These are phyloP conservation scores for Acanthurus lineatus DNA, from an alignment of 2,797 vertebrate genomes.

Conservation along the genomic window DNA sequence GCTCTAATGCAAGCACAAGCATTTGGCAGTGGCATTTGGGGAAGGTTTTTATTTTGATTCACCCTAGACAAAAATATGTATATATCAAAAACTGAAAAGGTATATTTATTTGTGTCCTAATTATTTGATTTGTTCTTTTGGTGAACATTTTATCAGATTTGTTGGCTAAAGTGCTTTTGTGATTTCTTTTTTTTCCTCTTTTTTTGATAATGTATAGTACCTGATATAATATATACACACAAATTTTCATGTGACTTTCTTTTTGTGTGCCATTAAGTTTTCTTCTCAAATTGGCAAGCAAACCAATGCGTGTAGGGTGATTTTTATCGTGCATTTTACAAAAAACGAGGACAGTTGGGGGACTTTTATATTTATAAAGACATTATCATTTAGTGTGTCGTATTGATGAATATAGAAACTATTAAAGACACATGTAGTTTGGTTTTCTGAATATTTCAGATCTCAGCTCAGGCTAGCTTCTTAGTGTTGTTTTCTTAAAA, in stretches of 20 bases:
- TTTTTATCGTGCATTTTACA: conserved; percentile 99
- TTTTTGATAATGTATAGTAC: conserved; percentile 95
- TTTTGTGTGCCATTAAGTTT: conserved; percentile 90
- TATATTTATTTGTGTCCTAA: conserved; percentile 92
- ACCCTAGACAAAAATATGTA: conserved; percentile 87
- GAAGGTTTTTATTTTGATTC: conserved; percentile 83
- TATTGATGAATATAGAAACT: conserved; percentile 97
- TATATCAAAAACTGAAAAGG: conserved; percentile 92
- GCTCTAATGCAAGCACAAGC: conserved; percentile 96
- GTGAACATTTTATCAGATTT: conserved; percentile 94
- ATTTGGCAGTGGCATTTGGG: conserved; percentile 89
- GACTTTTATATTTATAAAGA: conserved; percentile 99
- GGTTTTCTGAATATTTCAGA: conserved; percentile 99
- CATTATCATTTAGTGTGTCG: conserved; percentile 99
- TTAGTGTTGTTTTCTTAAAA: conserved; percentile 99
- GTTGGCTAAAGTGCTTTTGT: conserved; percentile 93
- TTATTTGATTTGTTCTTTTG: conserved; percentile 93
- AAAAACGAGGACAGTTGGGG: conserved; percentile 91
- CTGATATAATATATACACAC: conserved; percentile 97
- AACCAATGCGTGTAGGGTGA: conserved; percentile 96
- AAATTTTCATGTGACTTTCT: conserved; percentile 88
- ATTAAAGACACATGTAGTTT: conserved; percentile 99
- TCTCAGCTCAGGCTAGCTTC: conserved; percentile 99
- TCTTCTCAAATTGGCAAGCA: conserved; percentile 95
- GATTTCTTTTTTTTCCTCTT: conserved; percentile 77